Conservation (phyloP, 2,888 invertebrate genomes). For the Venusia cambrica region DNA sequence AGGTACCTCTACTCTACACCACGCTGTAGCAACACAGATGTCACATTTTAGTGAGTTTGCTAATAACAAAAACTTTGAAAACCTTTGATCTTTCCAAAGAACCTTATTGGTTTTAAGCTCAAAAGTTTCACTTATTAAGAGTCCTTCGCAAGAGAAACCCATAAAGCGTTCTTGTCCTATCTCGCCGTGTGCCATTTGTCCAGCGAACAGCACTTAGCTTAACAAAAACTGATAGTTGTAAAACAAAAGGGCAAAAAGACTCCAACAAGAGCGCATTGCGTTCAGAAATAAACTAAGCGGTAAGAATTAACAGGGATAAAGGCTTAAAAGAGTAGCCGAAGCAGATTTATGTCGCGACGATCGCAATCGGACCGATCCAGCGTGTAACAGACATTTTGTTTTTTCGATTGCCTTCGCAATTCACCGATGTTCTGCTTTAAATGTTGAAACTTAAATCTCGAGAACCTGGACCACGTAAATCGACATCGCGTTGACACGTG, state of each 20-base stretch:
- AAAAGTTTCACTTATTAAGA: slow-evolving; percentile 36
- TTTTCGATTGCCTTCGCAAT: slow-evolving; percentile 53
- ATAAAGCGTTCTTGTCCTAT: slow-evolving; percentile 60
- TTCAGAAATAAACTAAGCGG: slow-evolving; percentile 79
- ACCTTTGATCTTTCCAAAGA: slow-evolving; percentile 23
- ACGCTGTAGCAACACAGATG: too few species aligned
- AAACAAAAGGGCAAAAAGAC: slow-evolving; percentile 73
- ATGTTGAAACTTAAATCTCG: slow-evolving; percentile 31
- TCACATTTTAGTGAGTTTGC: slow-evolving; percentile 17
- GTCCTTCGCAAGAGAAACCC: slow-evolving; percentile 35
- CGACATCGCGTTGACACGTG: slow-evolving; percentile 18
- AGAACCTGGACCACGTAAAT: slow-evolving; percentile 13
- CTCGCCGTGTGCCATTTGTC: slow-evolving; percentile 71
- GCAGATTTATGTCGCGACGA: slow-evolving; percentile 78
- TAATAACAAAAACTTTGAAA: slow-evolving; percentile 23
- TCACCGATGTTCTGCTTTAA: slow-evolving; percentile 46
- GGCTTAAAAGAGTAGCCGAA: slow-evolving; percentile 80
- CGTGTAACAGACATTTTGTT: slow-evolving; percentile 65
- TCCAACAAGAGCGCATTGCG: slow-evolving; percentile 73
- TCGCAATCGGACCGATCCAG: slow-evolving; percentile 73
- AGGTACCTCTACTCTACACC: too few species aligned
- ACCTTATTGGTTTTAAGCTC: slow-evolving; percentile 30
- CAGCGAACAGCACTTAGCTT: slow-evolving; percentile 77
- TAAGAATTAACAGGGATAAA: slow-evolving; percentile 80
- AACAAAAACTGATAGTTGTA: slow-evolving; percentile 80